These are phyloP conservation scores for Marmota monax DNA, from an alignment of 2,113 vertebrate species.

Conservation along the genomic window DNA sequence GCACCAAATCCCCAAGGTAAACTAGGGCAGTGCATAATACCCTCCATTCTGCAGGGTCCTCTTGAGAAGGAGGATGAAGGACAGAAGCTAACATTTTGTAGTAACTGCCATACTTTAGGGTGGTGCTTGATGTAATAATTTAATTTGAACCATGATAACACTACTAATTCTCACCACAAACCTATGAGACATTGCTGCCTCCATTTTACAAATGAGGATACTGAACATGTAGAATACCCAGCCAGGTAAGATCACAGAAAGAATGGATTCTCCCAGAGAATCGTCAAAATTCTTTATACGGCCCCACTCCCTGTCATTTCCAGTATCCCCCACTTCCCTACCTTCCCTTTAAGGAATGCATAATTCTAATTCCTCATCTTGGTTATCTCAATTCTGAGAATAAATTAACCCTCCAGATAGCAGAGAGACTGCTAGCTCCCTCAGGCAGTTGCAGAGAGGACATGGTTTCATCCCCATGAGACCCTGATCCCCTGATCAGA, in stretches of 20 bases:
- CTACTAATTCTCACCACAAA: background rate
- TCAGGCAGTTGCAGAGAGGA: background rate
- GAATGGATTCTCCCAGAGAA: background rate
- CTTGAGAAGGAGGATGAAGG: background rate
- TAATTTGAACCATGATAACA: background rate
- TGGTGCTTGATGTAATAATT: background rate
- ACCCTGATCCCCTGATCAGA: background rate
- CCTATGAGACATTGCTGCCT: background rate
- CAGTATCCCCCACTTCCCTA: background rate
- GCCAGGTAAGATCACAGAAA: background rate
- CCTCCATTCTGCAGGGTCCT: background rate
- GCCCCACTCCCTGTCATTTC: background rate
- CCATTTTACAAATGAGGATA: background rate
- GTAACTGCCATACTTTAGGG: background rate
- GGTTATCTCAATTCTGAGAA: background rate
- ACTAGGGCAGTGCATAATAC: background rate
- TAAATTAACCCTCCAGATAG: background rate
- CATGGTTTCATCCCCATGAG: background rate
- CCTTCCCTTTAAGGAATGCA: background rate
- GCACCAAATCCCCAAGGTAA: background rate
- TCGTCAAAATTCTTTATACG: background rate
- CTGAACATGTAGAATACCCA: background rate
- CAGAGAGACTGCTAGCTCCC: accelerated
- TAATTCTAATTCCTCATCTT: background rate
- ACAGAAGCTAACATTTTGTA: background rate